Evolutionary conservation across 2,797 vertebrate genomes (phyloP).

Genomic region (Muraenolepis orangiensis): DNA sequence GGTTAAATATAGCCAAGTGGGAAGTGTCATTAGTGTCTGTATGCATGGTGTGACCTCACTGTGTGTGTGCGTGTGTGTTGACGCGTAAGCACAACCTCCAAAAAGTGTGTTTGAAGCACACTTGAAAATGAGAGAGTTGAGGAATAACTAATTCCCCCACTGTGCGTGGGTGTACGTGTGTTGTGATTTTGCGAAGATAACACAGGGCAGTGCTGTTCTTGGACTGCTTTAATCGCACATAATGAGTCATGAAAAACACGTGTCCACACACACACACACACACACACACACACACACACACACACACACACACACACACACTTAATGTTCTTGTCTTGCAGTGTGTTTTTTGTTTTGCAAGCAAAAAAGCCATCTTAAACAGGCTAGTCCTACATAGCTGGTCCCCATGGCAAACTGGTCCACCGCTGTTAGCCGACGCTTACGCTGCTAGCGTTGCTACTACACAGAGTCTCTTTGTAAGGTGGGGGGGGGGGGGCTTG

Average conservation of each 20-base stretch:
- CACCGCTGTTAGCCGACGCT: constrained; percentile 31
- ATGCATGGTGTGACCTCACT: constrained; percentile 34
- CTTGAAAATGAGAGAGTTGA: background rate
- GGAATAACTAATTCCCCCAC: background rate
- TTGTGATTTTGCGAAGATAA: constrained; percentile 13
- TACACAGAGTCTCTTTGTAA: constrained; percentile 67
- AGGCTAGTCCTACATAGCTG: constrained; percentile 24
- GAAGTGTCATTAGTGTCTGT: constrained; percentile 44
- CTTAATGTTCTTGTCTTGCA: background rate
- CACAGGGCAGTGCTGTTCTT: constrained; percentile 2
- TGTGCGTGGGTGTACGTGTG: constrained; percentile 15
- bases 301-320: background rate
- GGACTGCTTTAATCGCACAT: constrained; percentile 21
- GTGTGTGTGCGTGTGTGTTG: constrained; percentile 33
- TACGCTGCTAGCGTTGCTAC: background rate
- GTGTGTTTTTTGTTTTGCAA: constrained; percentile 4
- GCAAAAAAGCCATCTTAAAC: background rate
- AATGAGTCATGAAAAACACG: constrained; percentile 13
- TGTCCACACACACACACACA: too few species aligned
- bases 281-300: too few species aligned
- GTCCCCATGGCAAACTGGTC: constrained; percentile 47
- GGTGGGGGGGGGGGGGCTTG: constrained; percentile 40
- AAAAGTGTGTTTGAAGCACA: background rate
- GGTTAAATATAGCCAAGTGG: constrained; percentile 51
- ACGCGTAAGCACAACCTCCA: background rate